phyloP scores from a whole-genome alignment of 2,113 vertebrate genomes.

The Phylloscopus trochiloides region DNA sequence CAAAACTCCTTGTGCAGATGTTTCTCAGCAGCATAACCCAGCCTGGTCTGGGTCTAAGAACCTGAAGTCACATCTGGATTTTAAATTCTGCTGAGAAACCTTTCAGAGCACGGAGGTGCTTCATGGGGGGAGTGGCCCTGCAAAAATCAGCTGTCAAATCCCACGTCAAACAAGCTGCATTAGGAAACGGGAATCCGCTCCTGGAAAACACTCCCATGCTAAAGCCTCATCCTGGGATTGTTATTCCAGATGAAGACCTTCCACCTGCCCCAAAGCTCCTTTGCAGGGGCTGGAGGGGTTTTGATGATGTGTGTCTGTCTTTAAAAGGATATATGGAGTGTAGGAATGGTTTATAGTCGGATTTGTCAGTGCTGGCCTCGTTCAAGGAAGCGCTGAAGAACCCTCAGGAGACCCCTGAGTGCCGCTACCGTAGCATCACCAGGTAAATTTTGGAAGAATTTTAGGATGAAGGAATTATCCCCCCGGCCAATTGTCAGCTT shows the following conservation, averaged over 20 bases:
- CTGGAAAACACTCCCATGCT: accelerated
- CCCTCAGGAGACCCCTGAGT: background rate
- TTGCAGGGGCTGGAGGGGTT: background rate
- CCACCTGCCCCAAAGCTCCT: background rate
- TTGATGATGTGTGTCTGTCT: background rate
- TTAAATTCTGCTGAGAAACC: background rate
- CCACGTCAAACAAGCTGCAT: no score
- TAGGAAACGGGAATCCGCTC: background rate
- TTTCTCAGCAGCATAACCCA: background rate
- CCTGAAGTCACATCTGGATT: background rate
- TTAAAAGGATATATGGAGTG: no score
- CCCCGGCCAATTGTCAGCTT: background rate
- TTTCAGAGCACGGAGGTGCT: background rate
- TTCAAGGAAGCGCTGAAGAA: background rate
- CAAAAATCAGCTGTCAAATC: background rate
- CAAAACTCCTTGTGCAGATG: background rate
- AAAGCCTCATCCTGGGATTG: background rate
- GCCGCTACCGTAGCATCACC: no score
- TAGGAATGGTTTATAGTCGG: background rate
- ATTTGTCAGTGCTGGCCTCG: background rate
- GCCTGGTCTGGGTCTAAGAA: background rate
- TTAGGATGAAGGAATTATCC: background rate
- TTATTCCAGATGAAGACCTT: background rate
- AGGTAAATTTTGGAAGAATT: background rate
- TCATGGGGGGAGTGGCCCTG: accelerated